Conservation (phyloP, 1,140 invertebrate genomes). For the Cryptotermes secundus region DNA sequence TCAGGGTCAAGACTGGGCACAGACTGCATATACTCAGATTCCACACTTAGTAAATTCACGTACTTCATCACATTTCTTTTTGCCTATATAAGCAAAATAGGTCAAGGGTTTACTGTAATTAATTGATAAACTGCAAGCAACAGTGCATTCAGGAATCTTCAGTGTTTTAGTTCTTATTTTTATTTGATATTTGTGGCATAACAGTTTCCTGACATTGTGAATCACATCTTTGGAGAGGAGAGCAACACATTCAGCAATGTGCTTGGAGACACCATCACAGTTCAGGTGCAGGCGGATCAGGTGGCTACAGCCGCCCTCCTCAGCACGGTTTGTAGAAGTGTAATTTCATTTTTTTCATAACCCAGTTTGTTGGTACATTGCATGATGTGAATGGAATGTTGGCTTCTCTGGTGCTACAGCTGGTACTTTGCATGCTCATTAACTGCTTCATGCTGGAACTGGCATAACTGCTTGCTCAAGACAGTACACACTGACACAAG, state of each 20-base stretch:
- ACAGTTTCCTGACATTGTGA: conserved; percentile 72
- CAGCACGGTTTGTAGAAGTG: conserved; percentile 44
- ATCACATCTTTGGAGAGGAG: conserved; percentile 82
- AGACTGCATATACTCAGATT: too few species aligned
- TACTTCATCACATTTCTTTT: too few species aligned
- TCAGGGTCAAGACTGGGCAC: too few species aligned
- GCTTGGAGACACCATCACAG: conserved; percentile 68
- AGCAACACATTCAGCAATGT: conserved; percentile 77
- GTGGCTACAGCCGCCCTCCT: conserved; percentile 68
- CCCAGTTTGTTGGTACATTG: background rate
- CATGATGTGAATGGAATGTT: background rate
- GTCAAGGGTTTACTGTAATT: too few species aligned
- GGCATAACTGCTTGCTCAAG: too few species aligned
- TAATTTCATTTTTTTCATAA: background rate
- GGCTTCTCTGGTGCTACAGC: too few species aligned
- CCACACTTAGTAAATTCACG: too few species aligned
- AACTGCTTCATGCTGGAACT: too few species aligned
- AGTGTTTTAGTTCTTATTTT: background rate
- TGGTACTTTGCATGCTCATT: too few species aligned
- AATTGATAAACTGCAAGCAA: too few species aligned
- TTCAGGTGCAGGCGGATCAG: conserved; percentile 61
- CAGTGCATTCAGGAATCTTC: background rate
- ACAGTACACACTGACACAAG: too few species aligned
- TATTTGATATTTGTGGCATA: conserved; percentile 37
- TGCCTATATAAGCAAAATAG: too few species aligned